Evolutionary conservation across 2,888 invertebrate species (phyloP).

Genomic region (Nomada fabriciana): DNA sequence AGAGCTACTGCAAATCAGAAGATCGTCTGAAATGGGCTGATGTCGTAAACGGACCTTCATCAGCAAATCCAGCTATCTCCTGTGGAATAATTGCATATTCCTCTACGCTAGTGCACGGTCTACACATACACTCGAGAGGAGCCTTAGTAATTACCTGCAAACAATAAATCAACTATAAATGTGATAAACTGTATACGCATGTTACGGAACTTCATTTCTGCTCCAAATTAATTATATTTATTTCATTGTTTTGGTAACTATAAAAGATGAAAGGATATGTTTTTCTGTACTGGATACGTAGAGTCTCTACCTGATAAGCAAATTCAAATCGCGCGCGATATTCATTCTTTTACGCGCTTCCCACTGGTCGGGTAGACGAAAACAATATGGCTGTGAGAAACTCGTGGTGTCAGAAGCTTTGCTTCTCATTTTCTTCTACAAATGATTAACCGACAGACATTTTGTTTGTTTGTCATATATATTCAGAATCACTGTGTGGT

Average conservation of each 20-base stretch:
- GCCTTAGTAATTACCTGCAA: slow-evolving; percentile 94
- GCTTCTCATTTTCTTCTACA: slow-evolving; percentile 41
- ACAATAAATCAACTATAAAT: neutral
- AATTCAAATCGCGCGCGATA: slow-evolving; percentile 58
- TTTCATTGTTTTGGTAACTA: neutral
- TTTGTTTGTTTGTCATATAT: slow-evolving; percentile 8
- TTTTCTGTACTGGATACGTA: neutral
- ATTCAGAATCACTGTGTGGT: neutral
- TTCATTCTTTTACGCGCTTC: slow-evolving; percentile 36
- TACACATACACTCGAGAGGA: slow-evolving; percentile 96
- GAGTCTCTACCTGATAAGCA: neutral
- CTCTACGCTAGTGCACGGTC: slow-evolving; percentile 95
- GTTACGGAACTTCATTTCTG: neutral
- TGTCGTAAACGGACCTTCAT: slow-evolving; percentile 90
- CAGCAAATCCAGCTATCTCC: slow-evolving; percentile 94
- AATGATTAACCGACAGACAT: slow-evolving; percentile 15
- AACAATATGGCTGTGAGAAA: slow-evolving; percentile 77
- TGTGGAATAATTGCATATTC: slow-evolving; percentile 95
- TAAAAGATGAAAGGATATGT: neutral
- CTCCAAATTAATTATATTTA: neutral
- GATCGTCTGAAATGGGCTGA: slow-evolving; percentile 92
- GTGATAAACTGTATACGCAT: slow-evolving; percentile 28
- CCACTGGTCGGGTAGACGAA: slow-evolving; percentile 61
- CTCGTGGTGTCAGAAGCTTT: slow-evolving; percentile 71
- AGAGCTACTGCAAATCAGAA: slow-evolving; percentile 74